Base-by-base conservation (phyloP, 2,113 vertebrate genomes). In the Nicator chloris region DNA sequence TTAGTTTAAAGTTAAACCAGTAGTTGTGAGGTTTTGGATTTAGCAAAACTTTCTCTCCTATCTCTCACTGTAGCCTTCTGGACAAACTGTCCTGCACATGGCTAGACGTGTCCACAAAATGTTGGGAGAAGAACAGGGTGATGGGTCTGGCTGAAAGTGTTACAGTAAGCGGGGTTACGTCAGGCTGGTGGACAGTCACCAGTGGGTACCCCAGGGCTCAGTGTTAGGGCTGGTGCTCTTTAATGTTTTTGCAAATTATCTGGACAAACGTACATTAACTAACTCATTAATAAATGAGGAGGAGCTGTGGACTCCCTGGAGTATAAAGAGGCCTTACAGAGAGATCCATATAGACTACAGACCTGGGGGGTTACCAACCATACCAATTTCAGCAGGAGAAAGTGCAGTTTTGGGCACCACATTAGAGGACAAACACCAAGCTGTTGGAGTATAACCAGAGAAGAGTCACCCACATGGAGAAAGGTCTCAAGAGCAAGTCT, bases 81-180 rank as follows among this genome's bases (percentile, higher is more conserved):
- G 39, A 40, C 4, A 65, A 69, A 54, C 30, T 18, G 15, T 45
- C 28, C 40, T 60, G 15, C 31, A 35, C 3, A 24, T 11, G 42
- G 5, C 21, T 60, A 60, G 22, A n/a, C 22, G 50, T 15, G 9
- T 37, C 20, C 30, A 18, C 42, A n/a, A 47, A 24, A 47, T 1
- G 0, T 2, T 33, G 13, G 12, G 8, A n/a, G 26, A 50, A 9
- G 9, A 40, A 7, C 5, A 49, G 8, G 21, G 6, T 61, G 13
- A 18, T 7, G 2, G 23, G 2, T 80, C 6, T 4, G 24, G 21
- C 11, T 60, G 33, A 16, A 44, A 70, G 11, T 19, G 11, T 47
- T 83, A 15, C 1, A 11, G 7, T 39, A 40, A 45, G 44, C 2
- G 2, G 13, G 9, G 10, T 35, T 21, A 63, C 1, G 4, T 68